A percentile compares a stretch with the other conserved stretches of the same genome.
These are phyloP conservation scores for Thereva unica DNA, from an alignment of 2,888 invertebrate genomes.

Conservation along the genomic window DNA sequence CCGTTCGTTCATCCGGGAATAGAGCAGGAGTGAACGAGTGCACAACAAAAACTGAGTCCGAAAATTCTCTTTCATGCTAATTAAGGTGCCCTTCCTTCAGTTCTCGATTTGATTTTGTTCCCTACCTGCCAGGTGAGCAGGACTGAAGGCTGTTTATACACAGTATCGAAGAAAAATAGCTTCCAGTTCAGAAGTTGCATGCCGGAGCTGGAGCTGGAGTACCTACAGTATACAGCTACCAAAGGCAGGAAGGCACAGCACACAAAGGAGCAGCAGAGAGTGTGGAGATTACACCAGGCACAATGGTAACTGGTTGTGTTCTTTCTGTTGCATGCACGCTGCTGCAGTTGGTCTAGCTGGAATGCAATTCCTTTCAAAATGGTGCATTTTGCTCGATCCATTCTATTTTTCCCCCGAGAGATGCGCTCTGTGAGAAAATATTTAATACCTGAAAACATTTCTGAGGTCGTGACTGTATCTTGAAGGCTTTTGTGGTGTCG, in stretches of 20 bases:
- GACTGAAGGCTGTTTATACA: conserved; percentile 27
- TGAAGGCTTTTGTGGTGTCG: neutral
- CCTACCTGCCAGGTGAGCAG: conserved; percentile 23
- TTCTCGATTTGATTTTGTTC: conserved; percentile 4
- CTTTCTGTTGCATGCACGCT: neutral
- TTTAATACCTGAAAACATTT: conserved; percentile 5
- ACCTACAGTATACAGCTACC: neutral
- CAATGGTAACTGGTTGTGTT: conserved; percentile 6
- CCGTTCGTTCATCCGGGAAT: conserved; percentile 11
- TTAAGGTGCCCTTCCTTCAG: conserved; percentile 14
- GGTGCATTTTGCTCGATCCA: conserved; percentile 24
- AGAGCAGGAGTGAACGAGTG: conserved; percentile 6
- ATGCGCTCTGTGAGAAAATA: conserved; percentile 18
- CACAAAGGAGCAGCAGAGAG: neutral
- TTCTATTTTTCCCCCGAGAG: conserved; percentile 11
- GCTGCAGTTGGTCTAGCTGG: conserved; percentile 25
- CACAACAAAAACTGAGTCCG: conserved; percentile 4
- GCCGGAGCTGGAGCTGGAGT: conserved; percentile 8
- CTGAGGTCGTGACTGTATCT: conserved; percentile 13
- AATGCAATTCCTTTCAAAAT: conserved; percentile 20
- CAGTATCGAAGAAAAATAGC: conserved; percentile 1
- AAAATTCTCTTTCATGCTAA: conserved; percentile 14
- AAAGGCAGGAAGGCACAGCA: neutral
- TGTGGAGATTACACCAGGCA: conserved; percentile 8
- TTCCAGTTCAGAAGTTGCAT: neutral